Evolutionary conservation across 2,888 invertebrate genomes (phyloP), one percentile per base, ranked within the genome.

Genomic region (Meloe dianella): DNA sequence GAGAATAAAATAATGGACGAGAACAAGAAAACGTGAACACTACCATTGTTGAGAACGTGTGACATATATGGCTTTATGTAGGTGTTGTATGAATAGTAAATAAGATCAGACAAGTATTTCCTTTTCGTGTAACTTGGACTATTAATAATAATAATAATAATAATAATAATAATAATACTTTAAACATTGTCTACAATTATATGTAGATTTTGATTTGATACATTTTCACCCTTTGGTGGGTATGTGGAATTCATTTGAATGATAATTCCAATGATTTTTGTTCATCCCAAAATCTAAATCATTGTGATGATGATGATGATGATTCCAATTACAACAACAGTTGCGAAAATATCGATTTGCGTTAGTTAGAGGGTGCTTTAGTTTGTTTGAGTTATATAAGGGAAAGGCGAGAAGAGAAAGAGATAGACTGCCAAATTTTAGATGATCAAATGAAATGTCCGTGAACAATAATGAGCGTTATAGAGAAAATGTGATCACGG

Each of bases 21-120:
- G 22, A 51, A 51, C 20, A 20, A 41, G 7, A 12, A 41, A 41
- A 41, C 41, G 4, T n/a, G 47, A 20, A 22, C 20, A 47, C 20
- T 47, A 47, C 47, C 9, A 54, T 54, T 54, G 54, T 24, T 24
- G 24, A 54, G 12, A 54, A 54, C 24, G 24, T 54, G 54, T 54
- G 54, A 54, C 54, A 54, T 54, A 54, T 54, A 54, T 54, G 54
- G 54, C 24, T 54, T 54, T 24, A 54, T 54, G 54, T 54, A 54
- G 54, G 54, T 54, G 54, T 54, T 54, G 54, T 54, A 54, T 54
- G 54, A 54, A 54, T 54, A 24, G 54, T 54, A 54, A 54, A 54
- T 54, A 54, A 54, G 54, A 54, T 24, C 54, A 24, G 54, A 54
- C 54, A 54, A 54, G 24, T 54, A 54, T 54, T 54, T 54, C 24